Evolutionary conservation across 1,140 invertebrate species (phyloP).

Genomic region (Atta colombica): DNA sequence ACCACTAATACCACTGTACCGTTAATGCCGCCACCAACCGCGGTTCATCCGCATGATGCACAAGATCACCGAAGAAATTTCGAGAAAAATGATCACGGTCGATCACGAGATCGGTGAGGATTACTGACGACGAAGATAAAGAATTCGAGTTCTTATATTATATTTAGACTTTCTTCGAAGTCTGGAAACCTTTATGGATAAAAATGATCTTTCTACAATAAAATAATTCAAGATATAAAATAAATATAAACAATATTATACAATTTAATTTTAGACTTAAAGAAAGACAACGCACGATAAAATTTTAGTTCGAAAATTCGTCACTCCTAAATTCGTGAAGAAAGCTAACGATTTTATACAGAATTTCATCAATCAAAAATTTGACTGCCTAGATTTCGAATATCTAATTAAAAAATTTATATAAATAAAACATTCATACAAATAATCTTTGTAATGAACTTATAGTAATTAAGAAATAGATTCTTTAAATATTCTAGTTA

Average conservation of each 20-base stretch:
- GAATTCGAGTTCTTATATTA: conserved; percentile 44
- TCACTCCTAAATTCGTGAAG: background rate
- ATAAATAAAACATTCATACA: background rate
- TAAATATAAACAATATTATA: background rate
- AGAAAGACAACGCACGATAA: background rate
- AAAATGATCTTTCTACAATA: background rate
- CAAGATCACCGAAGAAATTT: conserved; percentile 39
- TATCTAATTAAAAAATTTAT: background rate
- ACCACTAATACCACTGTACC: background rate
- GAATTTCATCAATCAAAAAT: background rate
- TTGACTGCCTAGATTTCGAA: background rate
- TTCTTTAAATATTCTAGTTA: background rate
- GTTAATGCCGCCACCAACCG: conserved; percentile 55
- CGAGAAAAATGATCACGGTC: conserved; percentile 45
- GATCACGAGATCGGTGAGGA: conserved; percentile 38
- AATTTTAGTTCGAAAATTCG: background rate
- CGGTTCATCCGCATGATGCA: conserved; percentile 15
- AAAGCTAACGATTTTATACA: background rate
- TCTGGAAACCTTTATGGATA: background rate
- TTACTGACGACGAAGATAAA: background rate
- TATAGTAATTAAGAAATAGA: background rate
- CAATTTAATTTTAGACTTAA: background rate
- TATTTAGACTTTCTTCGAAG: background rate
- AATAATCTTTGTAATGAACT: background rate
- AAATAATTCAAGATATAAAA: background rate